Base-by-base conservation (phyloP, 2,113 vertebrate species). In the Eulacestoma nigropectus region DNA sequence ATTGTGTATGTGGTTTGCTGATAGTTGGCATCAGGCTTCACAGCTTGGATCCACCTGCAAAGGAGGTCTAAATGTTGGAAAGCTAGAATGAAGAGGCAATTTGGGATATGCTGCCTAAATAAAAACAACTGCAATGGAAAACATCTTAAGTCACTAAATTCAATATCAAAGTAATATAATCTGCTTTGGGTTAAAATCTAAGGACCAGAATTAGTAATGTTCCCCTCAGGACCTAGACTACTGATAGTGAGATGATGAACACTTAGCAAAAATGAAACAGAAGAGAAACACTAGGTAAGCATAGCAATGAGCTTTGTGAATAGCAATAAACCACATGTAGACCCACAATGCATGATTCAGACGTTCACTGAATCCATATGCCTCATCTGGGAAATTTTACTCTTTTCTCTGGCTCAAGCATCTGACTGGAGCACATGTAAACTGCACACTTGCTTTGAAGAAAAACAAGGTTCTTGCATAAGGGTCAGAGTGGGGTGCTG, bases 171-270 rank as follows among this genome's bases (percentile, higher is more conserved):
- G 60, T 25, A 80, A 55, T 63, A 59, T 55, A 90, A 95, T 74
- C 83, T 89, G 83, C 85, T 95, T 75, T 92, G 83, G 42, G 63
- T 70, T 90, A 84, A 93, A 96, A 89, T 81, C 92, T 89, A 78
- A 95, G 56, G 60, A 80, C n/a, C 9, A 53, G 39, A 74, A 92
- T 84, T 81, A 86, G 49, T 80, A 47, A 70, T 74, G 14, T 41
- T 90, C 35, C 80, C 73, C 76, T 84, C 68, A 63, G 73, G 89
- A 86, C 50, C 26, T 62, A 32, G 57, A 68, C 33, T 67, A 46
- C 79, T 41, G 88, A 67, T 77, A 84, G 30, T 0, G 2, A 84
- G 75, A 78, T 74, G 42, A 86, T 74, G 86, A 93, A 13, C 16
- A 27, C 50, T 79, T 79, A 65, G 50, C 39, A 90, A 59, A 96